Evolutionary conservation across 1,140 invertebrate genomes (phyloP).

Genomic region (Drosophila kurseongensis): DNA sequence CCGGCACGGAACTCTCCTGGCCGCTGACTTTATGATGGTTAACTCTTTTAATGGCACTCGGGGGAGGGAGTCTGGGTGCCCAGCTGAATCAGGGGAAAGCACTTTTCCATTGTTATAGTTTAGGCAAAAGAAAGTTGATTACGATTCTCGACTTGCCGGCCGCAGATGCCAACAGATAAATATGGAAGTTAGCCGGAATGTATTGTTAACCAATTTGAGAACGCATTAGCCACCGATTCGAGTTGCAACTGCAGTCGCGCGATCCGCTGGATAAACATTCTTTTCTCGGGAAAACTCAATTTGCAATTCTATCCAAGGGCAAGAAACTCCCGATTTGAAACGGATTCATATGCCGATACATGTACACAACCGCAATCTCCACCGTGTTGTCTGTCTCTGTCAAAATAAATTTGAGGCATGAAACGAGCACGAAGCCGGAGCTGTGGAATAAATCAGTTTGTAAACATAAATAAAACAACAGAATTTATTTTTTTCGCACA

Average conservation of each 20-base stretch:
- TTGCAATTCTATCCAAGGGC: conserved; percentile 16
- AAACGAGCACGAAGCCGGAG: conserved; percentile 35
- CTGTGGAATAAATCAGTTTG: conserved; percentile 68
- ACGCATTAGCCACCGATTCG: conserved; percentile 35
- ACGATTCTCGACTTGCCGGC: conserved; percentile 21
- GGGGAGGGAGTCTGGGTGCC: conserved; percentile 4
- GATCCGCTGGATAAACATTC: conserved; percentile 12
- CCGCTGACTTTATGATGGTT: conserved; percentile 53
- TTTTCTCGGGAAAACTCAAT: conserved; percentile 4
- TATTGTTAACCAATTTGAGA: conserved; percentile 49
- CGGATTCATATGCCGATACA: conserved; percentile 46
- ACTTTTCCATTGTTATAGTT: conserved; percentile 48
- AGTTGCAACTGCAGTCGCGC: conserved; percentile 6
- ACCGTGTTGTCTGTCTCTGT: conserved; percentile 38
- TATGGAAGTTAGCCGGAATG: conserved; percentile 33
- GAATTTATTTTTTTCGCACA: conserved; percentile 56
- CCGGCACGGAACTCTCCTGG: neutral
- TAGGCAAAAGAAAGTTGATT: conserved; percentile 50
- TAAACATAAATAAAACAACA: conserved; percentile 76
- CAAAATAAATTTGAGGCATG: conserved; percentile 69
- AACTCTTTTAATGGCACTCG: conserved; percentile 51
- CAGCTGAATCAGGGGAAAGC: conserved; percentile 22
- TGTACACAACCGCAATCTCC: neutral
- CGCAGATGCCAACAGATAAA: conserved; percentile 38
- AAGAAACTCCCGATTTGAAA: conserved; percentile 20